Percentiles rank a stretch among this genome's conserved stretches.
Evolutionary conservation across 1,140 invertebrate species (phyloP).

Genomic region (Aplysia californica): DNA sequence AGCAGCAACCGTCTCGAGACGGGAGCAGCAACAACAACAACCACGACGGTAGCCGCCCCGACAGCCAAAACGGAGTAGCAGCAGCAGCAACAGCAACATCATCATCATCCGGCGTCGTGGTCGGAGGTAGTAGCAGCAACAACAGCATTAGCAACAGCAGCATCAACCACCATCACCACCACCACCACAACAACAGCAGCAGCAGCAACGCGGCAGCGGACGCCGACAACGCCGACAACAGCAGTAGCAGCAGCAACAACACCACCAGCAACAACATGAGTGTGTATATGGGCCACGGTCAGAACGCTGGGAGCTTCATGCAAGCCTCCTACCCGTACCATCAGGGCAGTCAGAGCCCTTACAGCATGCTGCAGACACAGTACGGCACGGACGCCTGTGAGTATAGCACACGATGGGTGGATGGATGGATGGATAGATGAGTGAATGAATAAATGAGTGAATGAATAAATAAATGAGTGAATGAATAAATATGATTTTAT

Average conservation of each 20-base stretch:
- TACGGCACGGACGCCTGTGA: conserved; percentile 29
- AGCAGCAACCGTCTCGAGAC: not conserved
- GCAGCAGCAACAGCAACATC: not conserved
- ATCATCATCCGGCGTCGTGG: too few species aligned
- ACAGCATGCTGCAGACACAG: conserved; percentile 30
- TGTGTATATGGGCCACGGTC: conserved; percentile 33
- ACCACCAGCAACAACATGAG: conserved; percentile 26
- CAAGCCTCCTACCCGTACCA: conserved; percentile 30
- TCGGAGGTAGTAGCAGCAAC: not conserved
- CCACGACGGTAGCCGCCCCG: not conserved
- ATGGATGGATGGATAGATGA: not conserved
- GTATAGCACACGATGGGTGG: not conserved
- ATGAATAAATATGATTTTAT: too few species aligned
- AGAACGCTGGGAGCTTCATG: conserved; percentile 33
- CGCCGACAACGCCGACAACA: not conserved
- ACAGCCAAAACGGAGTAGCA: not conserved
- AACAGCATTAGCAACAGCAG: too few species aligned
- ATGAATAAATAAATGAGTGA: not conserved
- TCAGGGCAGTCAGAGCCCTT: conserved; percentile 19
- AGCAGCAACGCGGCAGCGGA: conserved; percentile 5
- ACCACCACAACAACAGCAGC: not conserved
- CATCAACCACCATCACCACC: not conserved
- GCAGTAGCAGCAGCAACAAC: not conserved
- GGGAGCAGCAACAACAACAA: not conserved
- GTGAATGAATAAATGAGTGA: not conserved